Base-by-base conservation (phyloP, 2,888 invertebrate genomes). In the Epirrita christyi region DNA sequence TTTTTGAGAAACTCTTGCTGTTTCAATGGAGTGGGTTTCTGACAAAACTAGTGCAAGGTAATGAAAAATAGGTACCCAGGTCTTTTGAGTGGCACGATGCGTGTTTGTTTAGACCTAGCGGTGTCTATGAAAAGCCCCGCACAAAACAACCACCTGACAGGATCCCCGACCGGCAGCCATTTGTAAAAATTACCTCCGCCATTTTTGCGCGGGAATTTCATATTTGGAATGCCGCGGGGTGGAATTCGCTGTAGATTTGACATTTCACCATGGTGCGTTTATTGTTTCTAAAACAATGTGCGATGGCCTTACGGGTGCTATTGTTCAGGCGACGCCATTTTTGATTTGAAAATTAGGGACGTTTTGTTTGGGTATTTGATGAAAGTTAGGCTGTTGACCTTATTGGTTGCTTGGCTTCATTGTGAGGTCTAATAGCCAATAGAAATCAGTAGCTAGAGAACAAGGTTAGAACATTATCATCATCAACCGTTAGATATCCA, bases 111-210 rank as follows among this genome's bases (percentile, higher is more conserved):
- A 50, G 63, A 66, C 65, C 58, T 64, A 62, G 58, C 57, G 43
- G 61, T 60, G 50, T 58, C 57, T 53, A 54, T 53, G 55, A 61
- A 63, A 61, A 55, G 63, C 60, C 48, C 69, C 67, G 64, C 74
- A 76, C 68, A 79, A 75, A 79, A 80, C 81, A 78, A 83, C 81
- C 70, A 67, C 68, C 68, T 66, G 67, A 79, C 80, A 47, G 55
- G 76, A 72, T 75, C 75, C 80, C 80, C 80, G 78, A 80, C 68
- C 83, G 88, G 89, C 90, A 85, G 91, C 90, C 91, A 90, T 90
- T 90, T 91, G 88, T 88, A 91, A 90, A 89, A 89, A 88, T 88
- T 88, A 83, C 88, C 90, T 87, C 75, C 85, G 88, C 90, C 91
- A 90, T 89, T 91, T 91, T 80, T 86, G 72, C 83, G 86, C 87